phyloP scores from a whole-genome alignment of 2,113 vertebrate genomes.

The Electrona antarctica region DNA sequence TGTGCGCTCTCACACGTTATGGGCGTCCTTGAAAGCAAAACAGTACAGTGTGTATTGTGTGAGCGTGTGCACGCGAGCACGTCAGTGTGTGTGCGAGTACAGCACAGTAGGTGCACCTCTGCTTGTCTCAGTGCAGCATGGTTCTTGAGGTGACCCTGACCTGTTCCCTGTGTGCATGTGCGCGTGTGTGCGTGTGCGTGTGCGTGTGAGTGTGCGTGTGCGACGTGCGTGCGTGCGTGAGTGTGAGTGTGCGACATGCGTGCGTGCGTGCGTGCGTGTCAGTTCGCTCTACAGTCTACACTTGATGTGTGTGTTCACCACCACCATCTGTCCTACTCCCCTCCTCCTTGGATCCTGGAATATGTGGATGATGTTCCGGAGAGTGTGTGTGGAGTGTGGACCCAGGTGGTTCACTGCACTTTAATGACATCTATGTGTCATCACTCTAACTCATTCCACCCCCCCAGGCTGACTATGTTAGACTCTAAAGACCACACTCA shows the following conservation, averaged over 20 bases:
- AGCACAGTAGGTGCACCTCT: neutral
- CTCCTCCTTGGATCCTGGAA: constrained; percentile 49
- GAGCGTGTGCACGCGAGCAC: neutral
- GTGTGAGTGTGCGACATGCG: too few relatives aligned
- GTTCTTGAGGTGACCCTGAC: neutral
- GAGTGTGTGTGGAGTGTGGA: constrained; percentile 28
- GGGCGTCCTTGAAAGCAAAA: too few relatives aligned
- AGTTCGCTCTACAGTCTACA: constrained; percentile 5
- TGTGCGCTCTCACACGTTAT: too few relatives aligned
- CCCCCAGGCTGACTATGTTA: constrained; percentile 9
- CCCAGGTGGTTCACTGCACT: constrained; percentile 46
- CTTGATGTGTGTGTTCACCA: constrained; percentile 52
- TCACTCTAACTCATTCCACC: constrained; percentile 34
- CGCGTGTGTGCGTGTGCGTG: too few relatives aligned
- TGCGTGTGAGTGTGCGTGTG: too few relatives aligned
- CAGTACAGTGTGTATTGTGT: neutral
- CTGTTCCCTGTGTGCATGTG: neutral
- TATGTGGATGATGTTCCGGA: constrained; percentile 26
- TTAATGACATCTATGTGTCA: constrained; percentile 51
- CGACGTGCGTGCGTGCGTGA: too few relatives aligned
- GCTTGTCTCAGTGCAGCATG: neutral
- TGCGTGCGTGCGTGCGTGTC: too few relatives aligned
- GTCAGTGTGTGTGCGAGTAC: neutral
- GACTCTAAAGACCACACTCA: constrained; percentile 28
- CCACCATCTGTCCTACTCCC: constrained; percentile 60